Evolutionary conservation across 2,888 invertebrate species (phyloP).

Genomic region (Schizotus pectinicornis): DNA sequence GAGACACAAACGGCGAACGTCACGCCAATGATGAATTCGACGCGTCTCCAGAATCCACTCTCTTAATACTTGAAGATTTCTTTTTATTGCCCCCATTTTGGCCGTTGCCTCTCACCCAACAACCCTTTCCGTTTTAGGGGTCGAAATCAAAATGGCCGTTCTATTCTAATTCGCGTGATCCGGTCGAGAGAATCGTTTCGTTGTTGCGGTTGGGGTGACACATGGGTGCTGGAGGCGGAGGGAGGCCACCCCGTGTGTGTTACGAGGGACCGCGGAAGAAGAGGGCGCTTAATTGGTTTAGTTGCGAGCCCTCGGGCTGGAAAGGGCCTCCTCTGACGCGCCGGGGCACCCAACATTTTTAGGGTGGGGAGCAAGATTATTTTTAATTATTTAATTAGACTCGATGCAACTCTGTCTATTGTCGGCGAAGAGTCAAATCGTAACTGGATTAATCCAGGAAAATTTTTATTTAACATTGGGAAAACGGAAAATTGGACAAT

Average conservation of each 20-base stretch:
- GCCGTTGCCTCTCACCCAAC: too few species aligned
- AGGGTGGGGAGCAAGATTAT: too few species aligned
- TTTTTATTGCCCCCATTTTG: slow-evolving; percentile 15
- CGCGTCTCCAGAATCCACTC: neutral
- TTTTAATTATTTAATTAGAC: too few species aligned
- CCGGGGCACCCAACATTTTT: too few species aligned
- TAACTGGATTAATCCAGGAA: too few species aligned
- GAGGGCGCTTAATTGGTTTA: slow-evolving; percentile 47
- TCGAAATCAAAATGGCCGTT: slow-evolving; percentile 36
- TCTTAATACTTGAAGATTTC: neutral
- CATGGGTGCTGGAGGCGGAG: slow-evolving; percentile 42
- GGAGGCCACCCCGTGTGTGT: slow-evolving; percentile 37
- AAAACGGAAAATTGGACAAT: too few species aligned
- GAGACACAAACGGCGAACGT: slow-evolving; percentile 2
- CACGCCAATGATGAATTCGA: slow-evolving; percentile 2
- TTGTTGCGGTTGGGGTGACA: slow-evolving; percentile 38
- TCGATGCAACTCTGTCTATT: too few species aligned
- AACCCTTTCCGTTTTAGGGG: slow-evolving; percentile 11
- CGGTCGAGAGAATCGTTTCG: slow-evolving; percentile 37
- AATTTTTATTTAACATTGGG: too few species aligned
- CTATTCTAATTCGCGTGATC: slow-evolving; percentile 45
- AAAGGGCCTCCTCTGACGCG: slow-evolving; percentile 19
- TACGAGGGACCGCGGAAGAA: slow-evolving; percentile 37
- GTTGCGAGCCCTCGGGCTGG: slow-evolving; percentile 29
- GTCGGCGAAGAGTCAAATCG: too few species aligned